phyloP scores from a whole-genome alignment of 1,140 invertebrate species.

The Diorhabda sublineata region DNA sequence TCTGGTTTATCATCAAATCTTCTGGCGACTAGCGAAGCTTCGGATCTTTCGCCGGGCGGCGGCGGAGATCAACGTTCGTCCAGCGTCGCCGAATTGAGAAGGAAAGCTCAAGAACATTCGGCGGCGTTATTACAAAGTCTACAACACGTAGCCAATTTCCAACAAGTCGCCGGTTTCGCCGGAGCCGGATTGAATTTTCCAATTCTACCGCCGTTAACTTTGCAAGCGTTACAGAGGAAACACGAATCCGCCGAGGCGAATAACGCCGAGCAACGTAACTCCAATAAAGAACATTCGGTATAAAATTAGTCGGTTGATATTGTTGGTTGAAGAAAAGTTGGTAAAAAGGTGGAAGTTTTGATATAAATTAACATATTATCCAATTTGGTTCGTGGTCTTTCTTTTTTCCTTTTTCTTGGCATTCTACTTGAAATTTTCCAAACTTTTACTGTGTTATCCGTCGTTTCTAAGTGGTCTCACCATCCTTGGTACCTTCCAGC shows the following conservation, averaged over 20 bases:
- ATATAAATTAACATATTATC: too few relatives aligned
- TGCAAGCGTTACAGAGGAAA: slow-evolving; percentile 45
- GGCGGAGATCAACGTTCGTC: slow-evolving; percentile 63
- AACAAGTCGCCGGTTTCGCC: slow-evolving; percentile 54
- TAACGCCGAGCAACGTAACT: slow-evolving; percentile 4
- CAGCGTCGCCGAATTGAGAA: slow-evolving; percentile 78
- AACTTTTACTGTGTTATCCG: too few relatives aligned
- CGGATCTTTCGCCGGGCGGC: slow-evolving; percentile 40
- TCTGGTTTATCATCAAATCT: slow-evolving; percentile 34
- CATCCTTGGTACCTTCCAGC: too few relatives aligned
- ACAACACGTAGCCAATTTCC: slow-evolving; percentile 54
- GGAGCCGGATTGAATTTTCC: slow-evolving; percentile 52
- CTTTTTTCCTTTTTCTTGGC: too few relatives aligned
- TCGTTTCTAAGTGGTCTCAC: too few relatives aligned
- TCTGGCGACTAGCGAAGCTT: slow-evolving; percentile 33
- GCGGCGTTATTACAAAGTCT: slow-evolving; percentile 75
- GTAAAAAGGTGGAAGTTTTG: too few relatives aligned
- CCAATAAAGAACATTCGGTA: not conserved
- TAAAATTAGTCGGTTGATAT: not conserved
- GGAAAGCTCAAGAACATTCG: slow-evolving; percentile 88
- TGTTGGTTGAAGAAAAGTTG: too few relatives aligned
- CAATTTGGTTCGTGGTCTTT: too few relatives aligned
- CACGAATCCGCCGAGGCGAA: slow-evolving; percentile 31
- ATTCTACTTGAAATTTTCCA: too few relatives aligned
- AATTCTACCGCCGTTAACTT: slow-evolving; percentile 50